phyloP scores from a whole-genome alignment of 2,113 vertebrate genomes.

The Atractosteus spatula region DNA sequence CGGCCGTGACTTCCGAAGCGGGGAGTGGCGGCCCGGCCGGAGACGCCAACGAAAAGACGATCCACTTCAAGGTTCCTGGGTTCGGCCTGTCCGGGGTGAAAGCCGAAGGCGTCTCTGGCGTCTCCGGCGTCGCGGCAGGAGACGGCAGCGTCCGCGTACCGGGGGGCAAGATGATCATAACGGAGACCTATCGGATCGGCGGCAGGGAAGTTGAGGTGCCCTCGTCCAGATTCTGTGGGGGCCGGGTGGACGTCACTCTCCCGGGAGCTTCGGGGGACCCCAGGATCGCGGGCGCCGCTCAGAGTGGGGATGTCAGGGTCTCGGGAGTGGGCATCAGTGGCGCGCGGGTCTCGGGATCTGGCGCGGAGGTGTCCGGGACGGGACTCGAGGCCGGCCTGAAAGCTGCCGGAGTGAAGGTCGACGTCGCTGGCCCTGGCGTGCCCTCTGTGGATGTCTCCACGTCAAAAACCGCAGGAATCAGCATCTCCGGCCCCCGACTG shows the following conservation, averaged over 20 bases:
- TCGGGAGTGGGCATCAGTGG: no score
- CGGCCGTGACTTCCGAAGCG: background rate
- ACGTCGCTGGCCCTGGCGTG: no score
- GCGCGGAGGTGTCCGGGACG: no score
- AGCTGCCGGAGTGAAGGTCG: no score
- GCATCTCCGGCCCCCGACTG: background rate
- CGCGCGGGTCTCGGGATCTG: no score
- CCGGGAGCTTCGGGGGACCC: background rate
- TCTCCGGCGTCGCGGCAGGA: conserved; percentile 33
- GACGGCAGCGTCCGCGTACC: conserved; percentile 29
- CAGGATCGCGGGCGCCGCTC: conserved; percentile 32
- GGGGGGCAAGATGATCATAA: conserved; percentile 30
- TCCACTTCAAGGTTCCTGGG: conserved; percentile 48
- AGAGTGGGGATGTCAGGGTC: no score
- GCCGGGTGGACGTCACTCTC: no score
- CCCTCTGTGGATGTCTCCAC: no score
- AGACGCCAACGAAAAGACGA: conserved; percentile 43
- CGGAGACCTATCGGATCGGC: conserved; percentile 17
- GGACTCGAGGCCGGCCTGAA: no score
- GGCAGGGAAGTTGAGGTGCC: background rate
- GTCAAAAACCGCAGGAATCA: conserved; percentile 1
- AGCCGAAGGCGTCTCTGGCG: conserved; percentile 14
- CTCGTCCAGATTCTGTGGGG: background rate
- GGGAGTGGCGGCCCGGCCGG: conserved; percentile 24
- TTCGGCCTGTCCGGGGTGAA: conserved; percentile 41